phyloP scores from a whole-genome alignment of 1,140 invertebrate species.

The Megalonaias nervosa region DNA sequence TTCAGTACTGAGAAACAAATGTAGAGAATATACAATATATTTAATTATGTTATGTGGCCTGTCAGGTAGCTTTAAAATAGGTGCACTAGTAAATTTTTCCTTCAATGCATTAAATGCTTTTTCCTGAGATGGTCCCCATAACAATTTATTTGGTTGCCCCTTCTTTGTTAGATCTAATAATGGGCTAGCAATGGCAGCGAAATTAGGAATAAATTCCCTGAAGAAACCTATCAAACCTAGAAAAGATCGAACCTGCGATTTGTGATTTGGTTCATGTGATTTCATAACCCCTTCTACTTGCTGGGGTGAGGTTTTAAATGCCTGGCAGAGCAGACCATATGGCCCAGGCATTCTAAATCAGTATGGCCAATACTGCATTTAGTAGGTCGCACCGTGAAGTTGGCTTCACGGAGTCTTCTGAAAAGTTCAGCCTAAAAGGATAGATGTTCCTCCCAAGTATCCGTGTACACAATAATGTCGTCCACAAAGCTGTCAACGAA shows the following conservation, averaged over 20 bases:
- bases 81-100: no score
- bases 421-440: conserved; percentile 20
- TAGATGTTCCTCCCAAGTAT: conserved; percentile 24
- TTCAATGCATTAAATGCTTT: no score
- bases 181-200: conserved; percentile 41
- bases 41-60: no score
- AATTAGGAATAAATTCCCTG: conserved; percentile 63
- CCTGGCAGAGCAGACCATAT: no score
- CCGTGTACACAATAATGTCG: conserved; percentile 35
- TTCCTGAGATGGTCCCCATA: background rate
- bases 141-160: conserved; percentile 16
- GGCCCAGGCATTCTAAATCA: conserved; percentile 32
- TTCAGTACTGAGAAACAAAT: no score
- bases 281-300: conserved; percentile 55
- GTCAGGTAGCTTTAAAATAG: no score
- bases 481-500: conserved; percentile 45
- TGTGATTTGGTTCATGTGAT: conserved; percentile 63
- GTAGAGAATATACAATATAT: no score
- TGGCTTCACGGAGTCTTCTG: conserved; percentile 18
- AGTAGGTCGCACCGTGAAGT: conserved; percentile 26
- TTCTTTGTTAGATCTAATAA: conserved; percentile 58
- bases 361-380: conserved; percentile 17
- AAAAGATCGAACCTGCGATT: conserved; percentile 71
- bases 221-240: conserved; percentile 71
- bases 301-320: conserved; percentile 49